Base-by-base conservation (phyloP, 2,113 vertebrate species). In the Tylochromis polylepis region DNA sequence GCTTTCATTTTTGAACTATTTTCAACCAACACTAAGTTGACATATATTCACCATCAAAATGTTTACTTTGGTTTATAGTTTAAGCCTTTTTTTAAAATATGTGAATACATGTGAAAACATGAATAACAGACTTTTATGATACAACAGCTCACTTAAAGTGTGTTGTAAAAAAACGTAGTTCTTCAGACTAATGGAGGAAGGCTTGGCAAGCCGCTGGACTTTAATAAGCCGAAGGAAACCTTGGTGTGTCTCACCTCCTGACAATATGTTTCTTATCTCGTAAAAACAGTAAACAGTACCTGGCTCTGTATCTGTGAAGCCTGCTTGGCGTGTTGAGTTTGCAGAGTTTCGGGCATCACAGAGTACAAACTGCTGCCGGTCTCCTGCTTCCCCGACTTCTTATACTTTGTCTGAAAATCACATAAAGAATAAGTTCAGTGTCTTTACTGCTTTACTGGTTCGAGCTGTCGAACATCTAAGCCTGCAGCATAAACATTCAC, bases 261-360 rank as follows among this genome's bases (percentile, higher is more conserved):
- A 51, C 16, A 31, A 49, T 1, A 12, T 51, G 70, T 31, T n/a
- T 51, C 70, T 77, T 77, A 53, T 53, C 27, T 77, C 4, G 1
- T 53, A 34, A 77, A 53, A 27, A 0, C 5, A 16, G 46, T 0
- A 77, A 51, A 77, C 72, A 51, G 46, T 60, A 95, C 94, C 93
- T 95, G 91, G 43, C 95, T 95, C 93, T 95, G 95, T 1, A 94
- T 67, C 55, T 89, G 83, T 3, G 91, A 93, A 3, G 79, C 91
- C 92, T 97, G 95, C 93, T 95, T 97, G 10, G 98, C 97, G 80
- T 98, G 97, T 3, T 97, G 97, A 10, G 97, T 99, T 60, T 99
- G 97, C 72, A 98, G 96, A 36, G 98, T 98, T 70, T 97, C 96
- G 15, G 97, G 95, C 96, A 99, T 97, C 93, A 95, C 96, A 65